A percentile compares a stretch with the other conserved stretches of the same genome.
Conservation (phyloP, 2,888 invertebrate genomes). For the Cheilosia soror region DNA sequence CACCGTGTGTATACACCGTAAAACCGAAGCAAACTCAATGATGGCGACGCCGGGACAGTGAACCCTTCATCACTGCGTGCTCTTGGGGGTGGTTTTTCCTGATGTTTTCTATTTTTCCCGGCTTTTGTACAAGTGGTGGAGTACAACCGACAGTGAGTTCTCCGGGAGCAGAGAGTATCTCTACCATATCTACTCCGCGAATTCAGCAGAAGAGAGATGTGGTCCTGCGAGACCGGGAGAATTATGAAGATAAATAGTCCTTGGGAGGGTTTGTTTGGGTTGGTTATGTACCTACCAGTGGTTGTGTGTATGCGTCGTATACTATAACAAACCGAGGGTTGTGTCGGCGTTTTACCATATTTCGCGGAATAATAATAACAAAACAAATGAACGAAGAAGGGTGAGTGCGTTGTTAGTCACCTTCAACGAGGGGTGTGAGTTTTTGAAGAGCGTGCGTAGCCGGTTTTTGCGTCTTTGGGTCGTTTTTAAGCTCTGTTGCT, state of each 20-base stretch:
- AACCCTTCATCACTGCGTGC: conserved; percentile 76
- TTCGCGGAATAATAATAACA: conserved; percentile 66
- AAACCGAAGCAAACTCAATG: conserved; percentile 79
- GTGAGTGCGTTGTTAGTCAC: conserved; percentile 58
- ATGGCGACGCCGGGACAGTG: conserved; percentile 79
- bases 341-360: conserved; percentile 55
- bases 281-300: conserved; percentile 71
- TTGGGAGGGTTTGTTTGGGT: conserved; percentile 70
- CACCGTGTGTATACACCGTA: conserved; percentile 78
- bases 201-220: conserved; percentile 52
- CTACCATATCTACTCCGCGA: no score
- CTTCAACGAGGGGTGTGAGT: conserved; percentile 39
- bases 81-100: conserved; percentile 65
- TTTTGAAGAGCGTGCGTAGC: conserved; percentile 61
- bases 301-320: conserved; percentile 21
- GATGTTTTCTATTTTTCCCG: conserved; percentile 33
- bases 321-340: conserved; percentile 36
- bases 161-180: conserved; percentile 24
- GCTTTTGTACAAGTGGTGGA: conserved; percentile 43
- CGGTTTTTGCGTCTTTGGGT: conserved; percentile 59
- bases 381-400: conserved; percentile 56
- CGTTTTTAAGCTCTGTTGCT: conserved; percentile 17
- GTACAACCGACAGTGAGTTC: conserved; percentile 24
- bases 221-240: conserved; percentile 18
- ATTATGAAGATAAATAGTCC: conserved; percentile 44